Conservation (phyloP, 2,797 vertebrate genomes). For the Chrosomus eos region DNA sequence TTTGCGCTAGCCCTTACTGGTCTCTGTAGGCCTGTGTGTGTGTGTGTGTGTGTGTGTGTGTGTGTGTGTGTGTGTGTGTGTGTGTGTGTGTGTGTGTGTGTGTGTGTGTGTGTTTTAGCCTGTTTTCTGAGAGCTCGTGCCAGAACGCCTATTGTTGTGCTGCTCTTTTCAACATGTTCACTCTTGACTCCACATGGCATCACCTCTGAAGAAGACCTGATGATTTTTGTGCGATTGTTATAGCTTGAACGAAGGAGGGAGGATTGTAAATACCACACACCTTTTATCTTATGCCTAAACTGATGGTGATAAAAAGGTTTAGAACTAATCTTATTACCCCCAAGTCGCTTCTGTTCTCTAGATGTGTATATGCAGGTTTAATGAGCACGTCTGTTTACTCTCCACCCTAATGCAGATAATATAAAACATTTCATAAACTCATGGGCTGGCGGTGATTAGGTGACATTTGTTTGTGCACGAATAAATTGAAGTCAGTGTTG, state of each 20-base stretch:
- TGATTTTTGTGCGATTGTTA: slow-evolving; percentile 6
- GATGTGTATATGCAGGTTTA: background rate
- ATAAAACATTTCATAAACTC: slow-evolving; percentile 9
- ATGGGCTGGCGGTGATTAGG: background rate
- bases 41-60: too few relatives aligned
- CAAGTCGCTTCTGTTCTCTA: background rate
- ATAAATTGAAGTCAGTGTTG: slow-evolving; percentile 10
- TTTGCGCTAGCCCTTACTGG: too few relatives aligned
- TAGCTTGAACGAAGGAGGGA: background rate
- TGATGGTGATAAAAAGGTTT: background rate
- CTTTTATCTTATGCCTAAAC: background rate
- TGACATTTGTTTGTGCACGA: slow-evolving; percentile 9
- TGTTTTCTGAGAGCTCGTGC: background rate
- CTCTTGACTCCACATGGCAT: slow-evolving; percentile 48
- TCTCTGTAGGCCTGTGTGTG: background rate
- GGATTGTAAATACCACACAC: background rate
- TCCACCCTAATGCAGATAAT: background rate
- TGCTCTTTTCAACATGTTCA: slow-evolving; percentile 56
- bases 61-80: too few relatives aligned
- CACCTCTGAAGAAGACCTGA: slow-evolving; percentile 44
- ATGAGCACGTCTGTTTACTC: background rate
- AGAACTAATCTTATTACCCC: background rate
- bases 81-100: too few relatives aligned
- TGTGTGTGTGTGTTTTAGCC: background rate
- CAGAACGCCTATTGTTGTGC: slow-evolving; percentile 35